Base-by-base conservation (phyloP, 2,797 vertebrate genomes). In the Yasuhikotakia modesta region DNA sequence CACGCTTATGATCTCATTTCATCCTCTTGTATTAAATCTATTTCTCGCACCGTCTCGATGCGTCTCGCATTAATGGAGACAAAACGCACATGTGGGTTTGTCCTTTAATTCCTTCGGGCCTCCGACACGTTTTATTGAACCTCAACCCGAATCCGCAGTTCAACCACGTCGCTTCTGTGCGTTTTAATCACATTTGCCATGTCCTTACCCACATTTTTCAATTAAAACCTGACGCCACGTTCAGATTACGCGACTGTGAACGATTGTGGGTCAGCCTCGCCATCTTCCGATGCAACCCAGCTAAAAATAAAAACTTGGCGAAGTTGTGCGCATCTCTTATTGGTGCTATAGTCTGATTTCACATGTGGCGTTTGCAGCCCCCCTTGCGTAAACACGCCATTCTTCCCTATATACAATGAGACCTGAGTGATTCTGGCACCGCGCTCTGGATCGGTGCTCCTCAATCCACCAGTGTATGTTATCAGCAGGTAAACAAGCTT, bases 401-500 rank as follows among this genome's bases (percentile, higher is more conserved):
- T 94, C 93, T 94, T 92, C 87, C 88, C 67, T 81, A 90, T 88
- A 90, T 90, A 94, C 94, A 94, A 94, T 94, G 92, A 92, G 93
- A 94, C 92, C 92, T 92, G 93, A 93, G 92, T 93, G 93, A 94
- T 91, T 93, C 92, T 94, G 94, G 94, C 94, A 94, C 91, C 90
- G 90, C 88, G 92, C 92, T 92, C 91, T 94, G 93, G 93, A 94
- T 93, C 90, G 92, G 88, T 92, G 92, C 91, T 93, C 91, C 92
- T 92, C 91, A 92, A 94, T 93, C 92, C 94, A 93, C 92, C 92
- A 92, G 93, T 93, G 92, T 93, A 93, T 94, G 93, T 94, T 94
- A 94, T 94, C 93, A 94, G 93, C 94, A 94, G 94, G 94, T 94
- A 94, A 94, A 94, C 93, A 94, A 94, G 93, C 93, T 92, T 91